Base-by-base conservation (phyloP, 2,888 invertebrate species). In the Ochropleura plecta region DNA sequence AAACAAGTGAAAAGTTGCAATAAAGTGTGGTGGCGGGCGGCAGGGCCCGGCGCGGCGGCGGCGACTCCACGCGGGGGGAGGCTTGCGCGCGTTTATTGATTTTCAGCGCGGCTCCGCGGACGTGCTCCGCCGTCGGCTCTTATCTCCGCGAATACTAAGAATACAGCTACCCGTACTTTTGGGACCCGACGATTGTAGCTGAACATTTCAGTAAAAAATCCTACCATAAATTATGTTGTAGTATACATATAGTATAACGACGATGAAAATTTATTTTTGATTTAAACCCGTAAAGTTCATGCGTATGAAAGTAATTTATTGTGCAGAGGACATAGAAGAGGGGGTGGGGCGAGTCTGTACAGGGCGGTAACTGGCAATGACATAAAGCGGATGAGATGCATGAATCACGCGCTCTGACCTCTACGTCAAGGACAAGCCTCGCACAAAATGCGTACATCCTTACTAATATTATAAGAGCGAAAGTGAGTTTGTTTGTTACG, bases 11-110 rank as follows among this genome's bases (percentile, higher is more conserved):
- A 86, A 91, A 92, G 90, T 93, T 92, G 89, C 86, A 90, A 87
- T 85, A 76, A 81, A 76, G 63, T 82, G 88, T 83, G 87, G 84
- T 81, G 79, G 81, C 81, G 86, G 79, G 79, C 79, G 78, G 79
- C 83, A 85, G 82, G 73, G 83, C 62, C 62, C n/a, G 79, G 74
- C 77, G 71, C n/a, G 79, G 74, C 77, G 71, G 71, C 46, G 59
- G 74, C 46, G 62, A 70, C 69, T 62, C 73, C 70, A 82, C 76
- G 78, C 82, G 85, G 79, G 86, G 81, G 85, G 84, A 78, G 86
- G 81, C 85, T 88, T 95, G 96, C 96, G 96, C 96, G 96, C 95
- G 95, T 90, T 95, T 96, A 96, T 96, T 92, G 96, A 96, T 96
- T 96, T 95, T 92, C 88, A 85, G 76, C 88, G 83, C 84, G 76